Percentiles rank a stretch among this genome's conserved stretches.
phyloP scores from a whole-genome alignment of 2,797 vertebrate genomes.

The Carapus acus region DNA sequence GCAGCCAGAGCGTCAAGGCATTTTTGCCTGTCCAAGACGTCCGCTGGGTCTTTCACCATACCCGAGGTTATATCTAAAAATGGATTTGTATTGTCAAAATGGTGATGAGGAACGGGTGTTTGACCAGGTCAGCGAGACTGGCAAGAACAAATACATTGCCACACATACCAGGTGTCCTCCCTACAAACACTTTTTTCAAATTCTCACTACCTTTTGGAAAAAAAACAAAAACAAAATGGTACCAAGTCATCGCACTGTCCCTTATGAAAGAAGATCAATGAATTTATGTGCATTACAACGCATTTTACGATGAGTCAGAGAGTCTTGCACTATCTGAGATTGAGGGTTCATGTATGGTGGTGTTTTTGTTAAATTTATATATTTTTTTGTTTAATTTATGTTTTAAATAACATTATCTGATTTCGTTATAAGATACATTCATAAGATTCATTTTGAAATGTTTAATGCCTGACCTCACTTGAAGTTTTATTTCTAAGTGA shows the following conservation, averaged over 20 bases:
- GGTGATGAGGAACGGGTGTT: constrained; percentile 99
- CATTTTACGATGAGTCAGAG: constrained; percentile 12
- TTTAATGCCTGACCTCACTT: no score
- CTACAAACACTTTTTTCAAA: constrained; percentile 26
- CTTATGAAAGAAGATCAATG: not conserved
- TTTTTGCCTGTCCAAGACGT: constrained; percentile 99
- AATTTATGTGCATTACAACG: constrained; percentile 8
- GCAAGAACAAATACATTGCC: constrained; percentile 92
- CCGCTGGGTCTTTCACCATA: constrained; percentile 99
- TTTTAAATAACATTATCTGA: constrained; percentile 31
- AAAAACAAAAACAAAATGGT: constrained; percentile 4
- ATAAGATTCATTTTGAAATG: no score
- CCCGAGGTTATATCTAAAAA: constrained; percentile 99
- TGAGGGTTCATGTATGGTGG: constrained; percentile 7
- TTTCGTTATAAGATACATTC: no score
- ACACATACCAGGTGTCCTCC: constrained; percentile 84
- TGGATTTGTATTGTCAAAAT: constrained; percentile 99
- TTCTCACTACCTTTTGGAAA: constrained; percentile 3
- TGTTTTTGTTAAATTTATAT: no score
- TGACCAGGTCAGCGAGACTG: constrained; percentile 98
- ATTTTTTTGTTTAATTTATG: constrained; percentile 3
- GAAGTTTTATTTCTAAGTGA: not conserved
- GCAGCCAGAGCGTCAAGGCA: constrained; percentile 99
- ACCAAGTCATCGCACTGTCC: constrained; percentile 2
- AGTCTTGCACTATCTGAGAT: no score